These are phyloP conservation scores for Odobenus rosmarus DNA, from an alignment of 2,113 vertebrate species.

Conservation along the genomic window DNA sequence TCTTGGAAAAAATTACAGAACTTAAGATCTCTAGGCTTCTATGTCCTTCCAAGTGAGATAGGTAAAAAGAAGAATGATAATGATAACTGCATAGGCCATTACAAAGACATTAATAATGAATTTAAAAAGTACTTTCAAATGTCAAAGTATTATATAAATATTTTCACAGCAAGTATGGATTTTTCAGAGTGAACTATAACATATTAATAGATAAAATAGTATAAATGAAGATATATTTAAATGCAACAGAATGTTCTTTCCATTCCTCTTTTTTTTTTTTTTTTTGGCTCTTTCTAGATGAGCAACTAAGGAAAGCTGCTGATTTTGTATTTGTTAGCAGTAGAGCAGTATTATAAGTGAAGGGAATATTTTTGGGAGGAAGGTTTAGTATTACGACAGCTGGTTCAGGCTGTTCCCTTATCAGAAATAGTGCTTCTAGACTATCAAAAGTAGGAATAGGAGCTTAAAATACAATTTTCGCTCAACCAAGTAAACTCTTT, in stretches of 20 bases:
- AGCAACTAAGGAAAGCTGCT: slow-evolving; percentile 59
- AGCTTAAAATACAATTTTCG: slow-evolving; percentile 70
- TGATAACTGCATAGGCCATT: neutral
- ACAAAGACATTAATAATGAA: slow-evolving; percentile 40
- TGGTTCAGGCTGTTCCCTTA: slow-evolving; percentile 71
- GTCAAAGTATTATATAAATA: neutral
- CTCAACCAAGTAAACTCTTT: slow-evolving; percentile 38
- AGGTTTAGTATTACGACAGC: slow-evolving; percentile 55
- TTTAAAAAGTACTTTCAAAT: neutral
- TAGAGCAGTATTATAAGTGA: slow-evolving; percentile 45
- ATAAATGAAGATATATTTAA: slow-evolving; percentile 45
- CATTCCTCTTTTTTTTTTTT: neutral
- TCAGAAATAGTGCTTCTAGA: slow-evolving; percentile 69
- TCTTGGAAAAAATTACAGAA: slow-evolving; percentile 21
- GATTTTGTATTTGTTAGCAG: slow-evolving; percentile 60
- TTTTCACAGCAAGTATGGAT: neutral
- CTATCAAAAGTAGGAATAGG: slow-evolving; percentile 16
- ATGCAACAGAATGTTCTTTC: slow-evolving; percentile 25
- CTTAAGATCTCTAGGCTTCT: neutral
- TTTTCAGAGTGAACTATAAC: neutral
- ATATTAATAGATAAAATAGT: slow-evolving; percentile 45
- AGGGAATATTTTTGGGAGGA: slow-evolving; percentile 66
- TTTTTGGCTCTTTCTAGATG: slow-evolving; percentile 36
- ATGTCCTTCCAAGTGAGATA: neutral
- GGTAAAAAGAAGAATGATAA: neutral